Percentiles rank a stretch among this genome's conserved stretches.
phyloP scores from a whole-genome alignment of 2,113 vertebrate genomes.

The Dolichallabes microphthalmus region DNA sequence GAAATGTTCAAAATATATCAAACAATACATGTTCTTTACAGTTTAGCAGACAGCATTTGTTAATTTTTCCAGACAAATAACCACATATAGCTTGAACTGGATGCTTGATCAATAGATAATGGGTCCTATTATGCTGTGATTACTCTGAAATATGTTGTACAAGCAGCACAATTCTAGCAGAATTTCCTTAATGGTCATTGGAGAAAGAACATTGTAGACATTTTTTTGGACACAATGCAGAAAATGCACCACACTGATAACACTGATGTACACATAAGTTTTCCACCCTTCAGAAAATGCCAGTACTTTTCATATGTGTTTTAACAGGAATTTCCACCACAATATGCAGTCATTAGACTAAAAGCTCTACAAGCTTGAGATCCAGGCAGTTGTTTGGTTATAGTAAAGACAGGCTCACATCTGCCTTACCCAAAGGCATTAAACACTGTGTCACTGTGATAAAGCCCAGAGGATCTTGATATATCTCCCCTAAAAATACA shows the following conservation, averaged over 20 bases:
- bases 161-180: neutral
- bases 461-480: slow-evolving; percentile 32
- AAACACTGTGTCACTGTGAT: slow-evolving; percentile 45
- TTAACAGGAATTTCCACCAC: neutral
- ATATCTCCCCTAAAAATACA: neutral
- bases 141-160: neutral
- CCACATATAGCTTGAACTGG: neutral
- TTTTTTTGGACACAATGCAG: neutral
- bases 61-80: neutral
- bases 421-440: slow-evolving; percentile 11
- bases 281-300: neutral
- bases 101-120: neutral
- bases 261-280: neutral
- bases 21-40: neutral
- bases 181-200: neutral
- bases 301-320: neutral
- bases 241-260: neutral
- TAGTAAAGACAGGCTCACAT: slow-evolving; percentile 1
- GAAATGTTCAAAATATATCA: neutral
- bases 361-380: neutral
- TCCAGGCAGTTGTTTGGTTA: slow-evolving; percentile 12
- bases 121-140: neutral
- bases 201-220: neutral
- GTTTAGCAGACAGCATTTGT: neutral
- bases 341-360: neutral